Evolutionary conservation across 2,113 vertebrate species (phyloP).

Genomic region (Catagonus wagneri): DNA sequence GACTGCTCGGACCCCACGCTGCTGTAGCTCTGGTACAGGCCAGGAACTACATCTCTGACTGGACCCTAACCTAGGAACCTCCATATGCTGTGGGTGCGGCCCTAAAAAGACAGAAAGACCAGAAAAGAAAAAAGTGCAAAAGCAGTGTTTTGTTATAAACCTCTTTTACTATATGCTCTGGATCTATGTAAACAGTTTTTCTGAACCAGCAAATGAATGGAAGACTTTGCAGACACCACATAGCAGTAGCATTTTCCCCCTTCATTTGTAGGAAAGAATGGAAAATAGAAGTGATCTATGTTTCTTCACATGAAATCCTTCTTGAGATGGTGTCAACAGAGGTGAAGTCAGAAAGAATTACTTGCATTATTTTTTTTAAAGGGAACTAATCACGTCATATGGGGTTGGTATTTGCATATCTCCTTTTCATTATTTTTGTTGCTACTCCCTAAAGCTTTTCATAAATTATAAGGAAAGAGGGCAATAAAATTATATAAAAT

Average conservation of each 20-base stretch:
- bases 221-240: not conserved
- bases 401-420: constrained; percentile 8
- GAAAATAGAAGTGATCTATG: not conserved
- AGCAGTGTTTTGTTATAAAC: not conserved
- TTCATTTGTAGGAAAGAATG: not conserved
- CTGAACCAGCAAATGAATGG: not conserved
- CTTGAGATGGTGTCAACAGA: not conserved
- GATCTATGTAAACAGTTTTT: not conserved
- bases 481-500: constrained; percentile 7
- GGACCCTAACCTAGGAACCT: too few relatives aligned
- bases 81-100: too few relatives aligned
- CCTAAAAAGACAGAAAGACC: too few relatives aligned
- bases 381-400: not conserved
- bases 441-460: constrained; percentile 9
- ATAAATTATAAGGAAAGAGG: not conserved
- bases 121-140: not conserved
- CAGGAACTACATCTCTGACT: too few relatives aligned
- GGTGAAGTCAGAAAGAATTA: constrained; percentile 16
- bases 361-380: not conserved
- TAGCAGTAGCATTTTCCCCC: not conserved
- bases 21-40: too few relatives aligned
- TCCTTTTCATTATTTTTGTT: constrained; percentile 39
- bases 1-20: too few relatives aligned
- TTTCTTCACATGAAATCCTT: not conserved
- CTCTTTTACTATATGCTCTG: not conserved